Base-by-base conservation (phyloP, 2,888 invertebrate species). In the Athalia rosae region DNA sequence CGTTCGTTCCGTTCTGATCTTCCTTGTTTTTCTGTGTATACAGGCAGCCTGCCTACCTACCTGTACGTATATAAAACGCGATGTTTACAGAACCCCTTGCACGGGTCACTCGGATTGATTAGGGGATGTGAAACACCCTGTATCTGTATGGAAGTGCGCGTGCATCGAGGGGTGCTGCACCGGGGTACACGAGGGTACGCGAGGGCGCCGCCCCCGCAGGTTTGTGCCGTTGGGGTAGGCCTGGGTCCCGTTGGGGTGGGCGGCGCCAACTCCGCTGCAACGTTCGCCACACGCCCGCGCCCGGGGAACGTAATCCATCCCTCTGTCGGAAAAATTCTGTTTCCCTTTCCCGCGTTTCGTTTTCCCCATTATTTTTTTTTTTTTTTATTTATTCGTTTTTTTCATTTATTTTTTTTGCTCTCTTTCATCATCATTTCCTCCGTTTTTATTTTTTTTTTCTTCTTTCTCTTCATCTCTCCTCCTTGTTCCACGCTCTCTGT, bases 211-310 rank as follows among this genome's bases (percentile, higher is more conserved):
- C 73, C 61, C 61, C 61, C 48, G 61, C 61, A 48, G 47, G 73
- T 47, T 74, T 45, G 59, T 61, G 73, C 61, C 73, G 73, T 74
- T 74, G 73, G 73, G 73, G 73, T 74, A 74, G 73, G 73, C 61
- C 73, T 74, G 48, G 73, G 59, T 74, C 73, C 48, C 59, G 73
- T 74, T 61, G 48, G 59, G 59, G 69, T 56, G 58, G 69, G 69
- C 69, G 69, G 69, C 58, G 56, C 53, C 69, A 69, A 69, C 58
- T 69, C 69, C 56, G 56, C 56, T 28, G 28, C 73, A 45, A 45
- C 56, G 43, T 50, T 61, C 41, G 13, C 73, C 73, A 61, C 73
- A 61, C 59, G 48, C 73, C 61, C 47, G 73, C 59, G 48, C 73
- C 61, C 47, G 73, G 61, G 61, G 48, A 74, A 74, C 61, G 73